Evolutionary conservation across 2,113 vertebrate genomes (phyloP).

Genomic region (Aythya baeri): DNA sequence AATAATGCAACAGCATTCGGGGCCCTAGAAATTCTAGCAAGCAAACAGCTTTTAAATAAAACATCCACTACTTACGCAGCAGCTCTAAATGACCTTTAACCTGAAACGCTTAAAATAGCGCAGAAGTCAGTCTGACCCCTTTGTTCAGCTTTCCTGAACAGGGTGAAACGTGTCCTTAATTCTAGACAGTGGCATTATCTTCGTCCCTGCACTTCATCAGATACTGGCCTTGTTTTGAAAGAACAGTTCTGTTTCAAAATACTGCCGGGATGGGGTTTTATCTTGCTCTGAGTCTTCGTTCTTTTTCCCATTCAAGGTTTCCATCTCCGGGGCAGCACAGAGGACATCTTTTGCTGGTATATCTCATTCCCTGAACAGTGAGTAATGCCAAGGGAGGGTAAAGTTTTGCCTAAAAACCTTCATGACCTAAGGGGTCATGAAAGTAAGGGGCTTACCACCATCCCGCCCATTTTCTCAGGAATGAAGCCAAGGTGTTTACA

Average conservation of each 20-base stretch:
- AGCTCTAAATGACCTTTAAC: neutral
- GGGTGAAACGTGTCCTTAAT: neutral
- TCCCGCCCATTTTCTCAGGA: neutral
- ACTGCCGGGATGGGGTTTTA: neutral
- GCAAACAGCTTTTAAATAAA: slow-evolving; percentile 8
- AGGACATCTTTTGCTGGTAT: neutral
- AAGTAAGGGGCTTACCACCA: neutral
- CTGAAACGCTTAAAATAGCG: neutral
- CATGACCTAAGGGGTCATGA: neutral
- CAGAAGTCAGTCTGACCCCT: neutral
- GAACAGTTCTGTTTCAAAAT: neutral
- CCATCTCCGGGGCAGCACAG: neutral
- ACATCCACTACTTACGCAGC: neutral
- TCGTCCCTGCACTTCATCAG: neutral
- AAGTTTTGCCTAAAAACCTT: neutral
- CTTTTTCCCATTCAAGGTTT: neutral
- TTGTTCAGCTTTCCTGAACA: neutral
- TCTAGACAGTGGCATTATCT: neutral
- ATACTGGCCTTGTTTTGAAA: neutral
- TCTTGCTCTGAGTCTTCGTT: rapidly evolving
- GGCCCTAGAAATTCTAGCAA: neutral
- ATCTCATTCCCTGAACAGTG: rapidly evolving
- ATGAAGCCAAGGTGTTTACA: neutral
- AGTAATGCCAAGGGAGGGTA: neutral
- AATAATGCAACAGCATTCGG: neutral